These are phyloP conservation scores for Abscondita cerata DNA, from an alignment of 2,888 invertebrate genomes.

Conservation along the genomic window DNA sequence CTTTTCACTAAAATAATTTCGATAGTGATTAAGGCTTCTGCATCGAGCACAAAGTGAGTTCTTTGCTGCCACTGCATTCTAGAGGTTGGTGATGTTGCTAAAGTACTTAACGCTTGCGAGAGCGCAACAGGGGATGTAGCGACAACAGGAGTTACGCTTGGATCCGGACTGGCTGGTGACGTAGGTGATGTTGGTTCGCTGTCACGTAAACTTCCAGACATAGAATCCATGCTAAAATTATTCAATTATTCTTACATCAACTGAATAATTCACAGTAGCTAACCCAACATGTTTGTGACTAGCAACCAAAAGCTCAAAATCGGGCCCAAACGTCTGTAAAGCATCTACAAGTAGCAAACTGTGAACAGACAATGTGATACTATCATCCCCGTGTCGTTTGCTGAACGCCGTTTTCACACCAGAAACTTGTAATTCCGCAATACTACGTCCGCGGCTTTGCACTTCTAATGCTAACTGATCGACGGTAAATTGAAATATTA, in stretches of 20 bases:
- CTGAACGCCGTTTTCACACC: constrained; percentile 82
- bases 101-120: constrained; percentile 62
- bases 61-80: constrained; percentile 34
- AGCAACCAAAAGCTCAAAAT: constrained; percentile 93
- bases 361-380: constrained; percentile 86
- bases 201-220: constrained; percentile 90
- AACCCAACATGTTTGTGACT: constrained; percentile 94
- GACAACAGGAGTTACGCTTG: constrained; percentile 47
- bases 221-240: constrained; percentile 81
- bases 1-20: constrained; percentile 78
- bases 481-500: constrained; percentile 86
- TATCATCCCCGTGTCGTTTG: constrained; percentile 76
- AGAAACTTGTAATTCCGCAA: constrained; percentile 92
- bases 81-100: constrained; percentile 52
- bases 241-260: background rate
- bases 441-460: constrained; percentile 85
- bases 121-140: constrained; percentile 64
- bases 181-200: constrained; percentile 91
- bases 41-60: constrained; percentile 54
- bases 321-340: constrained; percentile 92
- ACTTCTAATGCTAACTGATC: constrained; percentile 88
- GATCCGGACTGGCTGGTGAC: constrained; percentile 79
- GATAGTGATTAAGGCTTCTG: constrained; percentile 78
- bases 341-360: constrained; percentile 93
- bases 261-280: constrained; percentile 37